These are phyloP conservation scores for Acanthosepion pharaonis DNA, from an alignment of 2,888 invertebrate genomes.

Conservation along the genomic window DNA sequence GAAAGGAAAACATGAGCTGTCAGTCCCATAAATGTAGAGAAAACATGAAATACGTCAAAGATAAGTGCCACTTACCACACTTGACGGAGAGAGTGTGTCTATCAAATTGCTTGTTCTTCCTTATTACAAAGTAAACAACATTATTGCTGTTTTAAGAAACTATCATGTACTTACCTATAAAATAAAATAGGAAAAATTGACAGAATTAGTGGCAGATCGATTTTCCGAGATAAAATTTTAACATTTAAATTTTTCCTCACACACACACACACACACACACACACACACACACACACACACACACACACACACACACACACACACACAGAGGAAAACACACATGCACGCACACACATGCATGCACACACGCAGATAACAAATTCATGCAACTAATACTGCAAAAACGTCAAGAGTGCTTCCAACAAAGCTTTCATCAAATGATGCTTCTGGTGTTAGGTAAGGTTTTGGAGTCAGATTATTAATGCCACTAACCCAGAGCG, in stretches of 20 bases:
- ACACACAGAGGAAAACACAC: too few species aligned
- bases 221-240: too few species aligned
- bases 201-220: neutral
- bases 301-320: neutral
- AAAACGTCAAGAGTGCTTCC: too few species aligned
- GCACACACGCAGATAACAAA: too few species aligned
- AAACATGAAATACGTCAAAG: slow-evolving; percentile 5
- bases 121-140: neutral
- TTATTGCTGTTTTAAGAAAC: neutral
- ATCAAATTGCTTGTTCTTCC: neutral
- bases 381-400: too few species aligned
- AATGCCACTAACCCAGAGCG: too few species aligned
- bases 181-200: neutral
- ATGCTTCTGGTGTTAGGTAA: too few species aligned
- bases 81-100: neutral
- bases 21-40: slow-evolving; percentile 7
- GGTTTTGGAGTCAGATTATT: too few species aligned
- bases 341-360: too few species aligned
- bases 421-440: too few species aligned
- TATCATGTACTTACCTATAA: neutral
- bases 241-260: neutral
- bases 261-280: neutral
- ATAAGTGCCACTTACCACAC: neutral
- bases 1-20: neutral
- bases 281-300: too few species aligned